Conservation (phyloP, 2,888 invertebrate species). For the Xanthorhoe designata region DNA sequence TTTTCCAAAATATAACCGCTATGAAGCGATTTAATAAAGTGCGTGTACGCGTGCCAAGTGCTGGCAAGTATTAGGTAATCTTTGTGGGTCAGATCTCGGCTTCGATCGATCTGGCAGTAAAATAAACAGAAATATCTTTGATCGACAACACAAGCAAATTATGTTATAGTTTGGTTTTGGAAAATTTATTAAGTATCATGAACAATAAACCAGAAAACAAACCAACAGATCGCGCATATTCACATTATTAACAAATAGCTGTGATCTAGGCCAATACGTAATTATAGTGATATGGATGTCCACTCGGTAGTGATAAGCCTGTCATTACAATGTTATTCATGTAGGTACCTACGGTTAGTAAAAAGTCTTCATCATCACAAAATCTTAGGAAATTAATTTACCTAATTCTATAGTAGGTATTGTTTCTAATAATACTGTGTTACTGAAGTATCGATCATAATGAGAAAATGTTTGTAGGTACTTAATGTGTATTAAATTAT, state of each 20-base stretch:
- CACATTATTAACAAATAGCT: slow-evolving; percentile 9
- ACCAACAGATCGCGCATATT: neutral
- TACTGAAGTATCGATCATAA: neutral
- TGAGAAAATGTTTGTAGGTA: neutral
- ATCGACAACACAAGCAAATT: slow-evolving; percentile 34
- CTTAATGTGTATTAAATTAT: neutral
- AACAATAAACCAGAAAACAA: slow-evolving; percentile 1
- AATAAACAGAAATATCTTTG: slow-evolving; percentile 39
- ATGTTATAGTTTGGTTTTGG: slow-evolving; percentile 34
- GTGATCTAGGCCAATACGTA: slow-evolving; percentile 41
- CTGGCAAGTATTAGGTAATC: slow-evolving; percentile 55
- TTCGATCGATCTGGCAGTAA: slow-evolving; percentile 44
- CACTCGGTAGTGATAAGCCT: slow-evolving; percentile 24
- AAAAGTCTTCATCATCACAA: slow-evolving; percentile 4
- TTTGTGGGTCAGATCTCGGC: slow-evolving; percentile 49
- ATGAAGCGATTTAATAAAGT: slow-evolving; percentile 43
- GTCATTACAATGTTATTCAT: slow-evolving; percentile 22
- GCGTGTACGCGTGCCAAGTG: slow-evolving; percentile 53
- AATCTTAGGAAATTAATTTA: neutral
- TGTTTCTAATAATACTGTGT: neutral
- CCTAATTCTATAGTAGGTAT: too few species aligned
- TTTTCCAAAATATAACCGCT: slow-evolving; percentile 17
- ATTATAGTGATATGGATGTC: slow-evolving; percentile 32
- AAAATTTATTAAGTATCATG: neutral
- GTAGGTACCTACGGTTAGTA: slow-evolving; percentile 4